phyloP scores from a whole-genome alignment of 1,140 invertebrate genomes.

The Bombus terrestris region DNA sequence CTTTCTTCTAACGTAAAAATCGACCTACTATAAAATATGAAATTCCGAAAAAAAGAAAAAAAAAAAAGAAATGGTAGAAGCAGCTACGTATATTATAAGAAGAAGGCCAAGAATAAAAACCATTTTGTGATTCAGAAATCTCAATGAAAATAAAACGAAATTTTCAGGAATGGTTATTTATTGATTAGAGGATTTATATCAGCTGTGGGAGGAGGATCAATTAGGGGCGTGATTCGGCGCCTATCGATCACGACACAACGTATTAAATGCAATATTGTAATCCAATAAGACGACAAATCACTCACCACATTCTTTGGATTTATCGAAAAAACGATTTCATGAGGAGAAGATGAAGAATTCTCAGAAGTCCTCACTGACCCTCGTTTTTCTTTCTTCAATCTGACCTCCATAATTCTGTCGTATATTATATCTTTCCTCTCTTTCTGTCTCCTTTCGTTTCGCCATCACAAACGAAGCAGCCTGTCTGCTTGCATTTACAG shows the following conservation, averaged over 20 bases:
- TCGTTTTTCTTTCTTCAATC: not conserved
- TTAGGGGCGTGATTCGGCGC: conserved; percentile 53
- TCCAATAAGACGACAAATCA: not conserved
- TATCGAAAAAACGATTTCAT: not conserved
- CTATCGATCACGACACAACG: conserved; percentile 9
- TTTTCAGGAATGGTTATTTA: not conserved
- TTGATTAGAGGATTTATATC: not conserved
- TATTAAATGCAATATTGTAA: not conserved
- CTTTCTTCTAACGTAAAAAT: too few species aligned
- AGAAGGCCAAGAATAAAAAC: too few species aligned
- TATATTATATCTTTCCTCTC: not conserved
- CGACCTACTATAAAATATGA: too few species aligned
- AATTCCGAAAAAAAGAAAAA: too few species aligned
- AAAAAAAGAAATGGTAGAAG: too few species aligned
- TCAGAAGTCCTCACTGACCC: not conserved
- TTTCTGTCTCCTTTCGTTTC: too few species aligned
- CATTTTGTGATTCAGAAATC: accelerated
- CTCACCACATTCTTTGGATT: not conserved
- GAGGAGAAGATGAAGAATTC: not conserved
- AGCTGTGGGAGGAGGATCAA: conserved; percentile 1
- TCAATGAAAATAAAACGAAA: not conserved
- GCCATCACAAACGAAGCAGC: accelerated
- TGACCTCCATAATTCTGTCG: too few species aligned
- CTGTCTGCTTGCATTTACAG: too few species aligned
- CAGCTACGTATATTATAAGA: too few species aligned